Conservation (phyloP, 2,797 vertebrate species). For the Cetoscarus ocellatus region DNA sequence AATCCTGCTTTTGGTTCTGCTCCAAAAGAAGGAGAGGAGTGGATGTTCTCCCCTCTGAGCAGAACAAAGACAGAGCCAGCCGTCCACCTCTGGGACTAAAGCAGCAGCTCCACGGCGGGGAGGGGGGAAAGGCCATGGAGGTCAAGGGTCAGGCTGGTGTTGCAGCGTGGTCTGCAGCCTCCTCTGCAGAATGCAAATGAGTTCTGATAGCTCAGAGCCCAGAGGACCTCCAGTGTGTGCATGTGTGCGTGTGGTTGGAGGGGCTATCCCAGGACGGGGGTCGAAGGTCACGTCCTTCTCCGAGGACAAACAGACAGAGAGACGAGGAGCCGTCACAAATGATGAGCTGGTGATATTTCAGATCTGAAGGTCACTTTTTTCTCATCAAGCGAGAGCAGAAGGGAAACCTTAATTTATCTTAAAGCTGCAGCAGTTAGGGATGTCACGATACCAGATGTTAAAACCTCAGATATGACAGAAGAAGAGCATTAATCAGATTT, state of each 20-base stretch:
- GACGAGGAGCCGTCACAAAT: background rate
- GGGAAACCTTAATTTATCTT: too few relatives aligned
- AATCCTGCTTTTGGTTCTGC: slow-evolving; percentile 5
- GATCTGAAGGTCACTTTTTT: background rate
- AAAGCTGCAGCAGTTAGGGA: too few relatives aligned
- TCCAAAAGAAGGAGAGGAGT: background rate
- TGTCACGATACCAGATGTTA: too few relatives aligned
- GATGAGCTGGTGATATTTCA: background rate
- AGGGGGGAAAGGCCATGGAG: background rate
- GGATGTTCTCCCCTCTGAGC: slow-evolving; percentile 6
- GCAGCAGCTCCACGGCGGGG: slow-evolving; percentile 37
- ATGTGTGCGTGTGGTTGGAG: slow-evolving; percentile 14
- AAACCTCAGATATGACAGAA: too few relatives aligned
- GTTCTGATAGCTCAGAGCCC: slow-evolving; percentile 42
- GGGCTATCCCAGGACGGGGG: slow-evolving; percentile 67
- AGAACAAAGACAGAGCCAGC: slow-evolving; percentile 35
- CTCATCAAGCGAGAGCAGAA: too few relatives aligned
- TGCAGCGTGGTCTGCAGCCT: slow-evolving; percentile 27
- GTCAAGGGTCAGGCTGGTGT: slow-evolving; percentile 58
- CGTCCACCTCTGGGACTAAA: slow-evolving; percentile 37
- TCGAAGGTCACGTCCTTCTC: slow-evolving; percentile 77
- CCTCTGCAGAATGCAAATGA: slow-evolving; percentile 61
- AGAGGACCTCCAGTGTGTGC: slow-evolving; percentile 37
- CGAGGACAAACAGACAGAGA: slow-evolving; percentile 64
- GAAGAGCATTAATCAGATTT: too few relatives aligned